Percentiles rank a stretch among this genome's conserved stretches.
Evolutionary conservation across 2,113 vertebrate genomes (phyloP).

Genomic region (Bos taurus): DNA sequence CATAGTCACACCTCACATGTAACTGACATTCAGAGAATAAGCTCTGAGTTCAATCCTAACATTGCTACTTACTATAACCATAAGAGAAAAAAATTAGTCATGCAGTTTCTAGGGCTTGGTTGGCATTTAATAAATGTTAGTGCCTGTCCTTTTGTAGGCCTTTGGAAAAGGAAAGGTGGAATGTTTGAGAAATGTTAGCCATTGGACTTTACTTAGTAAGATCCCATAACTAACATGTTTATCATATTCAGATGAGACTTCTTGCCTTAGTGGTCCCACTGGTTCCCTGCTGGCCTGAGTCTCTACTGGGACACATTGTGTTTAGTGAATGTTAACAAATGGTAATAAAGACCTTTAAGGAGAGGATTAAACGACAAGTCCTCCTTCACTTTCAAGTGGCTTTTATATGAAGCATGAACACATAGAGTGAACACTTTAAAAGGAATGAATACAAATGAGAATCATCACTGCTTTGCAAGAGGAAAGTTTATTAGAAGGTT

Average conservation of each 20-base stretch:
- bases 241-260: neutral
- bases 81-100: neutral
- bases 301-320: neutral
- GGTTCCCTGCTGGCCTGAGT: neutral
- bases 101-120: neutral
- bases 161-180: neutral
- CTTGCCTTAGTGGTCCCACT: neutral
- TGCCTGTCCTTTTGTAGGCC: neutral
- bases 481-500: conserved; percentile 63
- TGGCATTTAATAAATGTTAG: neutral
- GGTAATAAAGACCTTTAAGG: neutral
- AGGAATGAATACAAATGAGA: conserved; percentile 37
- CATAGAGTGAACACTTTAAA: neutral
- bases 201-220: neutral
- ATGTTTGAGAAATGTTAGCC: neutral
- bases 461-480: conserved; percentile 58
- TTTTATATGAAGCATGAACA: neutral
- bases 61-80: neutral
- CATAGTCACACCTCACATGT: too few relatives aligned
- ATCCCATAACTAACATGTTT: neutral
- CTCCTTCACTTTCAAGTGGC: conserved; percentile 8
- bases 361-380: neutral
- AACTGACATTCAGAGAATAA: neutral
- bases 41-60: neutral
- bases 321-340: neutral